Conservation (phyloP, 2,797 vertebrate species). For the Liparis tanakae region DNA sequence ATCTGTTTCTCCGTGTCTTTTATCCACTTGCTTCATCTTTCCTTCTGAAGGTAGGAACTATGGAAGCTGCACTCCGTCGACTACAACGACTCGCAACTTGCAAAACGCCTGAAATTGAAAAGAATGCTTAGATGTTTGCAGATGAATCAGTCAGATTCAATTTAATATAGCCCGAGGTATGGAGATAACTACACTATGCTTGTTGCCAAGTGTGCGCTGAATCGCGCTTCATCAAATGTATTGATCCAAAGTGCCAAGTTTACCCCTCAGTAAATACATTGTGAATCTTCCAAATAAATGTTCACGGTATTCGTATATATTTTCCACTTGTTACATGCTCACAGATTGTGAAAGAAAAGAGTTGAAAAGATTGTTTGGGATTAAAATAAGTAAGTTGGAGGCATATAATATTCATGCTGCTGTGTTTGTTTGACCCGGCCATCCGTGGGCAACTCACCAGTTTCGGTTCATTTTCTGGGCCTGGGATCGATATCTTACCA, state of each 20-base stretch:
- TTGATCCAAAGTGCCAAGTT: not conserved
- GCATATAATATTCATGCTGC: not conserved
- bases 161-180: not conserved
- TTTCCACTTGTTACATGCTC: not conserved
- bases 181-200: slow-evolving; percentile 9
- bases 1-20: slow-evolving; percentile 29
- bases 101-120: slow-evolving; percentile 1
- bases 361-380: not conserved
- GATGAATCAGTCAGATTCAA: not conserved
- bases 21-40: slow-evolving; percentile 35
- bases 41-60: slow-evolving; percentile 19
- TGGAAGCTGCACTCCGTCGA: slow-evolving; percentile 4
- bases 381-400: not conserved
- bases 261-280: not conserved
- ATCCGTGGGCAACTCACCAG: not conserved
- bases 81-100: slow-evolving; percentile 11
- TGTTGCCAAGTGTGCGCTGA: not conserved
- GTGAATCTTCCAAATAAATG: not conserved
- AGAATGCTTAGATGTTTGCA: slow-evolving; percentile 7
- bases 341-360: no score
- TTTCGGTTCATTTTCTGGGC: not conserved
- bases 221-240: not conserved
- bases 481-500: not conserved
- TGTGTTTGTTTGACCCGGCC: not conserved
- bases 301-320: not conserved